These are phyloP conservation scores for Capromys pilorides DNA, from an alignment of 2,797 vertebrate species.

Conservation along the genomic window DNA sequence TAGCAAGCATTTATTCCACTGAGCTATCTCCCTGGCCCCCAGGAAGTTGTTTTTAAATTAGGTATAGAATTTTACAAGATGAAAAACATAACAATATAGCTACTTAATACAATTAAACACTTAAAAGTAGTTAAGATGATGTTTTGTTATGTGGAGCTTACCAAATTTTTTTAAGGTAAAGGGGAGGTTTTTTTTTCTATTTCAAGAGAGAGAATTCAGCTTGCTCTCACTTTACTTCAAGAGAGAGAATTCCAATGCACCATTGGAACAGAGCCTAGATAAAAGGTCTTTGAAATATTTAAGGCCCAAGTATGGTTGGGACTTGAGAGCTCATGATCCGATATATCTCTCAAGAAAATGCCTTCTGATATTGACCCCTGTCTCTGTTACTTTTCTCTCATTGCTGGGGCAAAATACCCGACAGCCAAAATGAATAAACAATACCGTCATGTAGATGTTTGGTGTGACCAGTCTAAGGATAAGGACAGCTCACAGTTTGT, in stretches of 20 bases:
- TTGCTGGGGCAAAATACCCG: too few relatives aligned
- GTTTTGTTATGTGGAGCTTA: not conserved
- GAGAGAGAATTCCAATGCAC: conserved; percentile 24
- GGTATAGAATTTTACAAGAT: not conserved
- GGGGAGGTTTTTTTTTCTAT: not conserved
- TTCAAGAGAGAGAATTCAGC: conserved; percentile 29
- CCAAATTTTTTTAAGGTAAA: not conserved
- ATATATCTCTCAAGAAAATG: not conserved
- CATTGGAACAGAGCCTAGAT: not conserved
- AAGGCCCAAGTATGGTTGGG: not conserved
- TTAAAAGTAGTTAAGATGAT: not conserved
- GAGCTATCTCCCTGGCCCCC: too few relatives aligned
- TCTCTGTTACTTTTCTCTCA: not conserved
- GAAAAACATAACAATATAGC: not conserved
- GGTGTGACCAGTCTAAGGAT: not conserved
- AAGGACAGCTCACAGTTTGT: not conserved
- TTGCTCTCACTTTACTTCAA: not conserved
- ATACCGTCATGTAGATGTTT: not conserved
- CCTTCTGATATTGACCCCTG: not conserved
- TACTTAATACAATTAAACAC: not conserved
- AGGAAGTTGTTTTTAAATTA: not conserved
- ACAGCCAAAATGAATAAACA: not conserved
- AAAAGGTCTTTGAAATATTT: conserved; percentile 33
- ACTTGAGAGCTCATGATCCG: not conserved
- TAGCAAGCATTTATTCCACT: too few relatives aligned